These are phyloP conservation scores for Mugil cephalus DNA, from an alignment of 2,113 vertebrate species.

Conservation along the genomic window DNA sequence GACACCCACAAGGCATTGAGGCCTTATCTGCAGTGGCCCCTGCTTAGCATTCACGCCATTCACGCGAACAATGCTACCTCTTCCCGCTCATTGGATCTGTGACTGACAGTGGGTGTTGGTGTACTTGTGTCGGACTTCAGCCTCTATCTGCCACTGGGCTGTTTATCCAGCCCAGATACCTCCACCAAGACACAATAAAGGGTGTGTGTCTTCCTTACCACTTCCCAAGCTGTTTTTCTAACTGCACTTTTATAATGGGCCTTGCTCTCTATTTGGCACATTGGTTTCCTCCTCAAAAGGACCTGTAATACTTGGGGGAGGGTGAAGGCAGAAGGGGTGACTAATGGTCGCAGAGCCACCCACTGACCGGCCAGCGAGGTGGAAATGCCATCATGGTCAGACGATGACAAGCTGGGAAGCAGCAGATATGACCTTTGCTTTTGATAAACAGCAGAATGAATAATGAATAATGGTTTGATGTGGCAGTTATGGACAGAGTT, in stretches of 20 bases:
- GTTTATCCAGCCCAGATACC: conserved; percentile 85
- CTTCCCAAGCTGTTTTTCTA: conserved; percentile 85
- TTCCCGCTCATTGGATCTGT: conserved; percentile 79
- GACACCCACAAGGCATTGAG: conserved; percentile 80
- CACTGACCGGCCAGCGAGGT: conserved; percentile 40
- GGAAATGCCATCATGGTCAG: conserved; percentile 57
- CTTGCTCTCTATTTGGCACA: conserved; percentile 68
- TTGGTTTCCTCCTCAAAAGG: conserved; percentile 79
- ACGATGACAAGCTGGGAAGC: conserved; percentile 52
- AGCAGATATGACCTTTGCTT: conserved; percentile 70
- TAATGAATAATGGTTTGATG: conserved; percentile 61
- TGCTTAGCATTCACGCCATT: conserved; percentile 85
- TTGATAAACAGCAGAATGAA: conserved; percentile 67
- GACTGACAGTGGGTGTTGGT: conserved; percentile 86
- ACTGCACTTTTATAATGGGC: conserved; percentile 82
- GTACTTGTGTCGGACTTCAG: conserved; percentile 84
- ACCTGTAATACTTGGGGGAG: conserved; percentile 59
- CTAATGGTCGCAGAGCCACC: conserved; percentile 51
- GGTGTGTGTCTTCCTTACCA: conserved; percentile 80
- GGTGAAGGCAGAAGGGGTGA: conserved; percentile 61
- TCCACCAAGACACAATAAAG: conserved; percentile 83
- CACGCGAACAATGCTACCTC: conserved; percentile 84
- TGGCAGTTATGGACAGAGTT: conserved; percentile 31
- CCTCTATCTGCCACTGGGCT: conserved; percentile 77
- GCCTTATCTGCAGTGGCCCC: conserved; percentile 84